Evolutionary conservation across 2,888 invertebrate species (phyloP).

Genomic region (Tetranychus piercei): DNA sequence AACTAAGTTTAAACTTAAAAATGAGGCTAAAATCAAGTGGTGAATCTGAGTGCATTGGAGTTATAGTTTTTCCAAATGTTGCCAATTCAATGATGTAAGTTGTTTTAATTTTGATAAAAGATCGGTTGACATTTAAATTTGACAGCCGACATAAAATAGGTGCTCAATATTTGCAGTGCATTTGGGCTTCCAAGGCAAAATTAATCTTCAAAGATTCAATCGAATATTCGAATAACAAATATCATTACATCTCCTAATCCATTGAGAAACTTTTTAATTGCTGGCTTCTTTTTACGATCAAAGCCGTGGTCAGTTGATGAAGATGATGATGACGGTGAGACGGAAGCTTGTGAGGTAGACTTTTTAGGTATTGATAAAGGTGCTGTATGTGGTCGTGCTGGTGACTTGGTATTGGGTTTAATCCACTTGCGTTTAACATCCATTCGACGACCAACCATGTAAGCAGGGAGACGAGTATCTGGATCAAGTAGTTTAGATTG

Average conservation of each 20-base stretch:
- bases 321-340: background rate
- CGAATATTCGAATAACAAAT: conserved; percentile 25
- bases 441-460: conserved; percentile 9
- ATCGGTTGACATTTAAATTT: no score
- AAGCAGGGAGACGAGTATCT: conserved; percentile 17
- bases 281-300: conserved; percentile 24
- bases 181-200: no score
- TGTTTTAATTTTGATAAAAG: no score
- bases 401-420: background rate
- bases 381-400: background rate
- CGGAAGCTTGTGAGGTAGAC: background rate
- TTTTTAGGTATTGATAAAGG: background rate
- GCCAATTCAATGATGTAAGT: no score
- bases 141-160: no score
- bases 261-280: conserved; percentile 24
- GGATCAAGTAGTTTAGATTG: conserved; percentile 29
- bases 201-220: conserved; percentile 15
- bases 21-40: no score
- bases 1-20: no score
- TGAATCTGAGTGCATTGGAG: no score
- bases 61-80: no score
- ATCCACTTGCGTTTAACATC: conserved; percentile 14
- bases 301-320: background rate
- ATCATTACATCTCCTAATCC: conserved; percentile 26
- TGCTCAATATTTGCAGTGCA: no score